Evolutionary conservation across 1,140 invertebrate genomes (phyloP).

Genomic region (Orussus abietinus): DNA sequence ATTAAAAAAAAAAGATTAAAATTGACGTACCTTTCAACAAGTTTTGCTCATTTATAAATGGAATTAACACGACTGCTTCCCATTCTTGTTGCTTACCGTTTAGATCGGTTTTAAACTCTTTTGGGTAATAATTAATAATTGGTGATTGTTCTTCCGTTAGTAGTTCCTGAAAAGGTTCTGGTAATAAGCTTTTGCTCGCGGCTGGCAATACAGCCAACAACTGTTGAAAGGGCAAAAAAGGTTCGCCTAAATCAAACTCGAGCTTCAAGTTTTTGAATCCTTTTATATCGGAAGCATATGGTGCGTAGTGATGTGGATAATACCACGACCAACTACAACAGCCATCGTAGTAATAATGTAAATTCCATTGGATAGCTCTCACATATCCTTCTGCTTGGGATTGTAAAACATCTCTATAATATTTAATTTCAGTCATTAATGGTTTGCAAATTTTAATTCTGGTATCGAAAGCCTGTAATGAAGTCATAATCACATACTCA

Average conservation of each 20-base stretch:
- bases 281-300: slow-evolving; percentile 90
- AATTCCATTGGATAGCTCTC: slow-evolving; percentile 91
- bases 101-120: slow-evolving; percentile 82
- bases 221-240: slow-evolving; percentile 94
- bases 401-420: slow-evolving; percentile 67
- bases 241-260: slow-evolving; percentile 78
- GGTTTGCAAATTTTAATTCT: slow-evolving; percentile 10
- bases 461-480: slow-evolving; percentile 5
- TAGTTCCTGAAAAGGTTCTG: slow-evolving; percentile 74
- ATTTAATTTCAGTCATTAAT: slow-evolving; percentile 10
- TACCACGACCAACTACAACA: slow-evolving; percentile 97
- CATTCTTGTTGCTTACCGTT: slow-evolving; percentile 96
- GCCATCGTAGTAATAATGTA: slow-evolving; percentile 95
- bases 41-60: slow-evolving; percentile 83
- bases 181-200: slow-evolving; percentile 77
- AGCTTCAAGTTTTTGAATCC: slow-evolving; percentile 72
- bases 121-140: slow-evolving; percentile 86
- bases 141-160: slow-evolving; percentile 80
- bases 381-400: slow-evolving; percentile 88
- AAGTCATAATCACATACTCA: slow-evolving; percentile 44
- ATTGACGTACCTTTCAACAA: slow-evolving; percentile 51
- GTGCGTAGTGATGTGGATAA: slow-evolving; percentile 95
- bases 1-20: slow-evolving; percentile 10
- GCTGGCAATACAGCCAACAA: slow-evolving; percentile 88
- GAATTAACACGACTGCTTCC: slow-evolving; percentile 96